phyloP scores from a whole-genome alignment of 2,113 vertebrate species.

The Pica pica region DNA sequence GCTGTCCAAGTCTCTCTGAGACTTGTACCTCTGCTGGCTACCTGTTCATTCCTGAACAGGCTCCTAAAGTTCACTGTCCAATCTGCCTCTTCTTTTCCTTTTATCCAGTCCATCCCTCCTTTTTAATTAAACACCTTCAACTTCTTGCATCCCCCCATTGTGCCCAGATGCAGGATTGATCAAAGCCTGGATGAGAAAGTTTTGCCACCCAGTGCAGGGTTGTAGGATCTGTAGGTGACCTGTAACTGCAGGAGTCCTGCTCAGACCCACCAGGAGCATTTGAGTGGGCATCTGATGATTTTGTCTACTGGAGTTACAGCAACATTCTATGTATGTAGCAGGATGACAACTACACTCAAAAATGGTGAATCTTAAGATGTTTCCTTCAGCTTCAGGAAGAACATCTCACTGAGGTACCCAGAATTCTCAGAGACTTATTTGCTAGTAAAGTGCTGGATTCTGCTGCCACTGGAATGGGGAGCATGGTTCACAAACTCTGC shows the following conservation, averaged over 20 bases:
- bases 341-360: not conserved
- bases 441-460: not conserved
- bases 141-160: accelerated
- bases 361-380: not conserved
- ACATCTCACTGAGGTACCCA: not conserved
- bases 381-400: not conserved
- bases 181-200: not conserved
- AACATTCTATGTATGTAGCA: not conserved
- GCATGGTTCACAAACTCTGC: not conserved
- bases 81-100: not conserved
- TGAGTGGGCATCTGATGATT: not conserved
- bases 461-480: not conserved
- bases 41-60: not conserved
- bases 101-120: not conserved
- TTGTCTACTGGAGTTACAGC: not conserved
- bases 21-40: not conserved
- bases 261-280: not conserved
- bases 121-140: not conserved
- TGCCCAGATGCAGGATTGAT: not conserved
- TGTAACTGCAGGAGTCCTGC: not conserved
- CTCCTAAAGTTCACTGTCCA: not conserved
- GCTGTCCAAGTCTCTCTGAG: not conserved
- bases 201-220: not conserved
- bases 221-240: not conserved
- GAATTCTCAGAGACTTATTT: not conserved